Evolutionary conservation across 2,797 vertebrate species (phyloP), one percentile per base, ranked within the genome.

Genomic region (Myripristis jacobus): DNA sequence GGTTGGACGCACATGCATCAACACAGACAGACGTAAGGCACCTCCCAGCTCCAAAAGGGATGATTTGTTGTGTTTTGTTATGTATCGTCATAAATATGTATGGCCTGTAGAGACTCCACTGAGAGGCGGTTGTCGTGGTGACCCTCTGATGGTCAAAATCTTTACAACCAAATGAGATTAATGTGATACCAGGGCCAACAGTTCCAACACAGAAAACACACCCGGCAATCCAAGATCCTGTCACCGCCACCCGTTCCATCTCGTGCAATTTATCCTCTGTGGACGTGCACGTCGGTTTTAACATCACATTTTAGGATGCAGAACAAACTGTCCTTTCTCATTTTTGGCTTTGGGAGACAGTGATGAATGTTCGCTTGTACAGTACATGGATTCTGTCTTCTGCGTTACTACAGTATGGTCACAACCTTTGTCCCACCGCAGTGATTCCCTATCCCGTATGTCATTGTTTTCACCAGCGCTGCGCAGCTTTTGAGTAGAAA

Each of bases 111-210:
- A 55, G 47, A 13, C 12, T 51, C 22, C 48, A 13, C 48, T 15
- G 54, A 34, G 11, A 34, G 21, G 53, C 21, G 2, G 21, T 24
- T 21, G 41, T 18, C 36, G 31, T 55, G 57, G 5, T 57, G 69
- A 81, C 83, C 77, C 84, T 83, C 71, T 74, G 19, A 38, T 61
- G 68, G 69, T 72, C 66, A 76, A 58, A 55, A 46, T 70, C 72
- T 59, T 48, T 75, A 55, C 66, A 61, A 75, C 87, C 71, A 63
- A 21, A 31, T 55, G 46, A 80, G 77, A 88, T 80, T 70, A 74
- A 77, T 86, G 67, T 76, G 72, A 64, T 57, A 68, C 43, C 63
- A 43, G 50, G 59, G 52, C 74, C 60, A 76, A 43, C 70, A 27
- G 38, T 50, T 70, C 52, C 22, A 21, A 58, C 55, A 81, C 85